Evolutionary conservation across 2,888 invertebrate species (phyloP), one percentile per base, ranked within the genome.

Genomic region (Rhingia rostrata): DNA sequence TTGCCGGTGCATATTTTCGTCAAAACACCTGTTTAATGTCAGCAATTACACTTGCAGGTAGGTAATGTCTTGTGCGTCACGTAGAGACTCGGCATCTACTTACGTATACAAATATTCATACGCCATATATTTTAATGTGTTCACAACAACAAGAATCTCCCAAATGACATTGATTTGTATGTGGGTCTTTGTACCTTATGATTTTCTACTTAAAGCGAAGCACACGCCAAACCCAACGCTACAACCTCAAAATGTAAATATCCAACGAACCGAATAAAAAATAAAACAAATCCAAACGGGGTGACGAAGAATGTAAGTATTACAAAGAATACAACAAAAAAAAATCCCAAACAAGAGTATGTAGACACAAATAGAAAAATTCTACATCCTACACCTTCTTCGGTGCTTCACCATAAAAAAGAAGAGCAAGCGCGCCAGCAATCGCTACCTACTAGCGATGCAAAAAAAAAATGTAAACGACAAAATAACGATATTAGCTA

Each of bases 351-450:
- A 22, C 61, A 45, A 54, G 53, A 54, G 33, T 41, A 45, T 32
- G 56, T 39, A 77, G 78, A 54, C 70, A 61, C 67, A 78, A 83
- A 83, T 73, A 83, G 72, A 78, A 73, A 72, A 56, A 72, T 77
- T 77, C 66, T 30, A n/a, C n/a, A n/a, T 82, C 63, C 37, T 81
- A 70, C 72, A 83, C 82, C 77, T 82, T 60, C 74, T 5, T 51
- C 69, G 69, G 74, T 75, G 66, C 47, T 51, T 64, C 66, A 82
- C 75, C 56, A 69, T 10, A 32, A 30, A 70, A 64, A 58, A 47
- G 49, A 67, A 51, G 54, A 56, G 47, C 56, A 35, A 63, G n/a
- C 54, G 37, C 54, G 9, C 22, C 1, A 66, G 60, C 51, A 51
- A 60, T 75, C 61, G 53, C 49, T 35, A 75, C 30, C 22, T 22